Conservation (phyloP, 2,797 vertebrate genomes). For the Helarctos malayanus region DNA sequence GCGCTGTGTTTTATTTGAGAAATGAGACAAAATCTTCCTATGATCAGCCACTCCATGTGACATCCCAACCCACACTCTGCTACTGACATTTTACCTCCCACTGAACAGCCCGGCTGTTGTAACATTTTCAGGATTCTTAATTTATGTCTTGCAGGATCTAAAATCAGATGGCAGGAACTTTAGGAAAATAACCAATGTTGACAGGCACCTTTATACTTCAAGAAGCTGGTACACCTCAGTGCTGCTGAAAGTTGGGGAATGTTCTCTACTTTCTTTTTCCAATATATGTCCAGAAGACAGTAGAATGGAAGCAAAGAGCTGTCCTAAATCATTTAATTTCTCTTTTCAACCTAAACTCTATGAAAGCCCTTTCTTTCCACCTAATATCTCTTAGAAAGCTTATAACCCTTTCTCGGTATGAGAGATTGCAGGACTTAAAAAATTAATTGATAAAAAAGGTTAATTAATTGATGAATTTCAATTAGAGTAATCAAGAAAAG, state of each 20-base stretch:
- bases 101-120: conserved; percentile 85
- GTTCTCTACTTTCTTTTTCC: conserved; percentile 23
- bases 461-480: neutral
- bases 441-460: neutral
- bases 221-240: conserved; percentile 72
- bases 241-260: neutral
- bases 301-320: neutral
- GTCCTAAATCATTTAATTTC: conserved; percentile 51
- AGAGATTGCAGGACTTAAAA: neutral
- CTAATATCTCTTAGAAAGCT: conserved; percentile 34
- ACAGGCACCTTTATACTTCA: conserved; percentile 73
- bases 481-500: conserved; percentile 11
- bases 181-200: conserved; percentile 78
- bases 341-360: conserved; percentile 43
- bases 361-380: conserved; percentile 18
- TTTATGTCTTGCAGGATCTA: conserved; percentile 85
- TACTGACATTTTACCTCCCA: conserved; percentile 86
- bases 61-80: conserved; percentile 85
- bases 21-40: conserved; percentile 82
- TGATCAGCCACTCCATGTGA: conserved; percentile 85
- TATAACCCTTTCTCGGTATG: neutral
- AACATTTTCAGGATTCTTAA: conserved; percentile 86
- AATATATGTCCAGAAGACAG: conserved; percentile 48
- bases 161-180: conserved; percentile 83
- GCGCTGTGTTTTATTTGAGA: conserved; percentile 80